Conservation (phyloP, 2,888 invertebrate genomes). For the Neuroscelio doddi region DNA sequence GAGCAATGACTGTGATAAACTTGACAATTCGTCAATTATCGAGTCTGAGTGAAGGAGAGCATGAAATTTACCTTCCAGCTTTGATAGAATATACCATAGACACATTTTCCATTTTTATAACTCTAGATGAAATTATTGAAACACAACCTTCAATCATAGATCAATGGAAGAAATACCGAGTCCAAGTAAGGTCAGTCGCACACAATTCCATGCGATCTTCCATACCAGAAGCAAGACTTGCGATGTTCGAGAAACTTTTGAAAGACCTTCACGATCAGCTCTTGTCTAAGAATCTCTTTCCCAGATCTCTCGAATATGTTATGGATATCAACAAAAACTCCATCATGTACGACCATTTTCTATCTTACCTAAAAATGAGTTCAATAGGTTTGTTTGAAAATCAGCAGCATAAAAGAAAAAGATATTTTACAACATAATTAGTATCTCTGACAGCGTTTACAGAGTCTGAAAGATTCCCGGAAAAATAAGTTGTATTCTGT, state of each 20-base stretch:
- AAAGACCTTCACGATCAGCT: slow-evolving; percentile 80
- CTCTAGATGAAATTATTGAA: slow-evolving; percentile 80
- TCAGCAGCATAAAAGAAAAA: no score
- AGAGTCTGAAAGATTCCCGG: no score
- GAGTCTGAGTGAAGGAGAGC: slow-evolving; percentile 56
- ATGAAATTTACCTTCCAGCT: slow-evolving; percentile 66
- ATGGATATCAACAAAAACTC: slow-evolving; percentile 74
- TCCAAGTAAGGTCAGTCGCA: slow-evolving; percentile 80
- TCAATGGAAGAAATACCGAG: slow-evolving; percentile 86
- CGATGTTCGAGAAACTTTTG: slow-evolving; percentile 81
- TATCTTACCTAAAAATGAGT: slow-evolving; percentile 78
- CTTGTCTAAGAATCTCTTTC: slow-evolving; percentile 74
- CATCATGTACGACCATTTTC: slow-evolving; percentile 78
- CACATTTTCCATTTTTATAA: slow-evolving; percentile 78
- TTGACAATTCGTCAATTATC: slow-evolving; percentile 62
- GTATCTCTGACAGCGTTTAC: no score
- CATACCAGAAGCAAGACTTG: slow-evolving; percentile 76
- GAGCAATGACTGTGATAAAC: slow-evolving; percentile 58
- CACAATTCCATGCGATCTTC: slow-evolving; percentile 78
- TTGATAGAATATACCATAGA: slow-evolving; percentile 78
- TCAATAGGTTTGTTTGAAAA: no score
- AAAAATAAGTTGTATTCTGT: no score
- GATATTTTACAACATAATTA: no score
- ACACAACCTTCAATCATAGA: slow-evolving; percentile 75
- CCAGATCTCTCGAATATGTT: slow-evolving; percentile 71